Base-by-base conservation (phyloP, 2,797 vertebrate genomes). In the Eutrigla gurnardus region DNA sequence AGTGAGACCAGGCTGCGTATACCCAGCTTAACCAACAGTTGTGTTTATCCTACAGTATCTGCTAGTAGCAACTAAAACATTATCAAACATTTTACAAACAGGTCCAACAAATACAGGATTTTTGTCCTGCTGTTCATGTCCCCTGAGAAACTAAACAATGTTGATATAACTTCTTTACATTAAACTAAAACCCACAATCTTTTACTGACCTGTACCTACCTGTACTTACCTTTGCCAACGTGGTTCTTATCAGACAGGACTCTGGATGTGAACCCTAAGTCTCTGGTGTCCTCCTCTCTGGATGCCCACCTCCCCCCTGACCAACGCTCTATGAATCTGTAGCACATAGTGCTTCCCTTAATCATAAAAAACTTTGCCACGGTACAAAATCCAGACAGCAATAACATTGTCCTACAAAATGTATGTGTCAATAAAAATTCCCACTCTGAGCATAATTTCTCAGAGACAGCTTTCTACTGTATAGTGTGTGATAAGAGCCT, bases 351-450 rank as follows among this genome's bases (percentile, higher is more conserved):
- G 17, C 46, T 33, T 61, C 25, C n/a, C n/a, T n/a, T n/a, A n/a
- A n/a, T 4, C 40, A 32, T 14, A 45, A 43, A 42, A 25, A 33
- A 7, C 4, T 1, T n/a, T 47, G 46, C 0, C 46, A 47, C 0
- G 0, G 46, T 15, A 47, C 8, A 47, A n/a, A 47, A 47, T 47
- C 12, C 12, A 61, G 25, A 42, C 42, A 33, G 25, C 14, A 33
- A 11, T 45, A 33, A 61, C 46, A n/a, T 47, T n/a, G 17, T n/a
- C 0, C 25, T 43, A 43, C 18, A 43, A 59, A 14, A 35, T 0
- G 11, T 52, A 42, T 18, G 0, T 14, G n/a, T 1, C 32, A 35
- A 62, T n/a, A n/a, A 15, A 47, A 36, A n/a, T 35, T 8, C 7
- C 3, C 11, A 25, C 17, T 2, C 17, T 2, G 39, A 25, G 25